Conservation (phyloP, 1,140 invertebrate species). For the Brachionus asplanchnoidis region DNA sequence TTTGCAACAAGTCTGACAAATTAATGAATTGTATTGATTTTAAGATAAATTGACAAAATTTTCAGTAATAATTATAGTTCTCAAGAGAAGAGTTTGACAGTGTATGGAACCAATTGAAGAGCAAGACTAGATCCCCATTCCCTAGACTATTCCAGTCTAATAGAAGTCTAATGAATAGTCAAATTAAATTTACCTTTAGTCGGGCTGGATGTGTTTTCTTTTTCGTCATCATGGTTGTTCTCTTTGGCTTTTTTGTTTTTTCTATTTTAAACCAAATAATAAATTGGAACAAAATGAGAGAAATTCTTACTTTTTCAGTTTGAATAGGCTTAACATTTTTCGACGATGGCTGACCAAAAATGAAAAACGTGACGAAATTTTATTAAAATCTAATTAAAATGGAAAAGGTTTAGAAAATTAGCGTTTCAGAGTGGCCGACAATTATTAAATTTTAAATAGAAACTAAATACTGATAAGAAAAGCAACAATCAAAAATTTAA, state of each 20-base stretch:
- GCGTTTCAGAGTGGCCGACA: neutral
- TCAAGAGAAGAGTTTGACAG: neutral
- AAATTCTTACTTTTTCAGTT: conserved; percentile 35
- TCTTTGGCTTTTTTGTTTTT: conserved; percentile 37
- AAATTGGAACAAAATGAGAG: neutral
- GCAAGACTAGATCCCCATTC: neutral
- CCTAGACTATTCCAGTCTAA: neutral
- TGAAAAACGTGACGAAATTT: neutral
- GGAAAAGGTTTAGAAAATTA: neutral
- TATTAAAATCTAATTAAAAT: neutral
- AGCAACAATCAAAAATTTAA: neutral
- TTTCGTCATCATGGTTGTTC: conserved; percentile 25
- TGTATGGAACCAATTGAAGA: neutral
- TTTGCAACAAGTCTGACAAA: neutral
- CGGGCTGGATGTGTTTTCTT: conserved; percentile 37
- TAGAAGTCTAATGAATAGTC: neutral
- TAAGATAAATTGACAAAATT: neutral
- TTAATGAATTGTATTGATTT: conserved; percentile 1
- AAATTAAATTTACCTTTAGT: conserved; percentile 26
- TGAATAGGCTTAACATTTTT: conserved; percentile 39
- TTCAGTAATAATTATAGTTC: neutral
- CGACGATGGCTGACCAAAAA: neutral
- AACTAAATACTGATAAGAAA: neutral
- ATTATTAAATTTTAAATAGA: neutral
- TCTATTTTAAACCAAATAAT: neutral